A percentile compares a stretch with the other conserved stretches of the same genome.
These are phyloP conservation scores for Zaprionus taronus DNA, from an alignment of 1,140 invertebrate genomes.

Conservation along the genomic window DNA sequence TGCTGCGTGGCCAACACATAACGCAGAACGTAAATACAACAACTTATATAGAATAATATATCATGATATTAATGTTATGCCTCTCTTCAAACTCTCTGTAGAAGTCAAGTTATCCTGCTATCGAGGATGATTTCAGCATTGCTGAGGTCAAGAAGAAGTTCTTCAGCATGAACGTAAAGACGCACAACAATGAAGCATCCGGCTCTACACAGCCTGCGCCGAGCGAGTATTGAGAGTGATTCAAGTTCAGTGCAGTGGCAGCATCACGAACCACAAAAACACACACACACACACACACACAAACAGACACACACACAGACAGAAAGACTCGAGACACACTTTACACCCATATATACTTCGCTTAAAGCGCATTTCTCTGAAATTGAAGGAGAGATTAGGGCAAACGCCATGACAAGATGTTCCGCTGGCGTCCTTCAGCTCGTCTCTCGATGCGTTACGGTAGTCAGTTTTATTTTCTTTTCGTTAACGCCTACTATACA, in stretches of 20 bases:
- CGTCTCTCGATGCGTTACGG: slow-evolving; percentile 2
- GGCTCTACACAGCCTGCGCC: slow-evolving; percentile 8
- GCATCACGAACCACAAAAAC: background rate
- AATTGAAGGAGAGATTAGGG: slow-evolving; percentile 2
- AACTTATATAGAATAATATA: background rate
- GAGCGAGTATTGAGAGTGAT: slow-evolving; percentile 21
- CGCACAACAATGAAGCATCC: background rate
- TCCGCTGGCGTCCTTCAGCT: background rate
- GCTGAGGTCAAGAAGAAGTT: slow-evolving; percentile 81
- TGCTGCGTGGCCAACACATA: slow-evolving; percentile 84
- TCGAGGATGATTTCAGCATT: slow-evolving; percentile 68
- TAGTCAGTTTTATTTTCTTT: slow-evolving; percentile 10
- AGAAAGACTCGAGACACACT: background rate
- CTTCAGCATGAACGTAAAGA: slow-evolving; percentile 67
- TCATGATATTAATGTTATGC: background rate
- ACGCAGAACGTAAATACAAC: slow-evolving; percentile 64
- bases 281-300: slow-evolving; percentile 5
- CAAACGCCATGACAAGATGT: slow-evolving; percentile 20
- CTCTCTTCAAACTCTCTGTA: slow-evolving; percentile 19
- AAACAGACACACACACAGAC: background rate
- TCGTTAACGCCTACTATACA: background rate
- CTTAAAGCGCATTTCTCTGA: slow-evolving; percentile 13
- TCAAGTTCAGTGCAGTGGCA: background rate
- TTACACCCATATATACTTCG: slow-evolving; percentile 12
- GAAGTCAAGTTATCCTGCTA: slow-evolving; percentile 80